Conservation (phyloP, 2,888 invertebrate species). For the Dinocampus coccinellae region DNA sequence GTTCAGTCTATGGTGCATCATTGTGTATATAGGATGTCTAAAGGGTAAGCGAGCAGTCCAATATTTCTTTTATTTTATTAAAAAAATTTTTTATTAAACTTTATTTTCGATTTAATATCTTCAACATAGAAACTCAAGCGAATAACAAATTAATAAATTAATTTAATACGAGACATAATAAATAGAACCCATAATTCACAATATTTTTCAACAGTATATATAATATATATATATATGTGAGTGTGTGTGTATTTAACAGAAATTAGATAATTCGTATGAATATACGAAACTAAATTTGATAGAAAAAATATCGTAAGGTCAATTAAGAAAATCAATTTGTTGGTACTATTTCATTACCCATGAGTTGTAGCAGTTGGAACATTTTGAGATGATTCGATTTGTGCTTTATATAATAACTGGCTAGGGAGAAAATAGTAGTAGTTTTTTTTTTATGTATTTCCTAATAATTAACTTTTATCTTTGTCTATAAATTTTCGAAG, state of each 20-base stretch:
- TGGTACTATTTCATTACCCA: no score
- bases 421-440: neutral
- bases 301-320: no score
- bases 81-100: neutral
- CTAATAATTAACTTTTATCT: constrained; percentile 19
- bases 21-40: neutral
- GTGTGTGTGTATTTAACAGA: neutral
- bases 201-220: neutral
- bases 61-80: neutral
- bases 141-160: neutral
- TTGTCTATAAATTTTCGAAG: constrained; percentile 72
- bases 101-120: neutral
- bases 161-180: neutral
- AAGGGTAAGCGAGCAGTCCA: neutral
- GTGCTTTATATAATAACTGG: no score
- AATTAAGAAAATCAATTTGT: no score
- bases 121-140: neutral
- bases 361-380: no score
- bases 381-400: neutral
- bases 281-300: no score
- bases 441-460: neutral
- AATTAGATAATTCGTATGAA: neutral
- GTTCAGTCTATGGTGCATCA: no score
- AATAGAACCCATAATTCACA: neutral
- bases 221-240: neutral